Base-by-base conservation (phyloP, 2,888 invertebrate genomes). In the Amphipyra tragopoginis region DNA sequence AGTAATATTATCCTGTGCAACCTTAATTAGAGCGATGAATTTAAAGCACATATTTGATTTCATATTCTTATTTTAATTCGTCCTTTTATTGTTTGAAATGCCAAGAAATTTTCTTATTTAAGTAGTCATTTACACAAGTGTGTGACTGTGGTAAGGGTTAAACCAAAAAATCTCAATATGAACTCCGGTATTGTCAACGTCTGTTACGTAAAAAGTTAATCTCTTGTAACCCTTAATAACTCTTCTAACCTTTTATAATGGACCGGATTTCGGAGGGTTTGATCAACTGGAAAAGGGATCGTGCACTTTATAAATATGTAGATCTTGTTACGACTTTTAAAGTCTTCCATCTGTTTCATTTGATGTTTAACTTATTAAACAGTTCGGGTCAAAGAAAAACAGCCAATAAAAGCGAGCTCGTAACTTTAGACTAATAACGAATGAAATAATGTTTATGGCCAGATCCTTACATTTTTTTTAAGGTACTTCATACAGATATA, bases 231-330 rank as follows among this genome's bases (percentile, higher is more conserved):
- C 72, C 69, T 48, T 64, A 68, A 77, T 72, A 79, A 70, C 66
- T 79, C 72, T 63, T 67, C 49, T 67, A 75, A 71, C 76, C 79
- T 68, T 68, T 64, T 80, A 70, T 66, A 74, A 74, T 72, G 65
- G 65, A 63, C 65, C 52, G 56, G 50, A 72, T 65, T 75, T 64
- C 44, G 40, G 53, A 62, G 48, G 58, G 63, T 73, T 74, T 73
- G 72, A 77, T 80, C 72, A 70, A 59, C 72, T 69, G 72, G 56
- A 77, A 78, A 75, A 70, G 64, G 75, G 75, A 56, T 39, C 49
- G 62, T 36, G 33, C 55, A 57, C 58, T 57, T 66, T 57, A 49
- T 66, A 58, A 64, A 72, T 63, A 70, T 64, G 36, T 74, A 59
- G 15, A 63, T 53, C 48, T 62, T n/a, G 26, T 29, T 29, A 29